These are phyloP conservation scores for Neoscelio sp. DNA, from an alignment of 2,888 invertebrate species.

Conservation along the genomic window DNA sequence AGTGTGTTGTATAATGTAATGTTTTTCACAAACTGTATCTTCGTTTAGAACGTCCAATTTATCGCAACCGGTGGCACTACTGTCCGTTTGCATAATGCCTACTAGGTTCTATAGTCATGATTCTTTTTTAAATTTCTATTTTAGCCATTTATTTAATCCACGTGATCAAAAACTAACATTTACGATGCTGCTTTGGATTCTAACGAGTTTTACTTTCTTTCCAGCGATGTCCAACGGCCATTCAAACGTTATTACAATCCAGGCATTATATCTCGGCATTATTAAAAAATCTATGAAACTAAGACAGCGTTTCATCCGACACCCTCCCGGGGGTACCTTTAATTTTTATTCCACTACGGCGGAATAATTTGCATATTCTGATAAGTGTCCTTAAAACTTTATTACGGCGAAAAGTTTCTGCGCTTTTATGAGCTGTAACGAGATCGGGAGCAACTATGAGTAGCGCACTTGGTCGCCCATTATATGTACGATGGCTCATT, in stretches of 20 bases:
- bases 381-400: conserved; percentile 68
- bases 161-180: conserved; percentile 46
- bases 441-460: conserved; percentile 63
- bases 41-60: too few relatives aligned
- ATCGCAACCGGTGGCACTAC: too few relatives aligned
- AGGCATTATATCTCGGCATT: conserved; percentile 48
- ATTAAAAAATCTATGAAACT: conserved; percentile 64
- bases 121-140: too few relatives aligned
- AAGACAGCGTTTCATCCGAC: conserved; percentile 50
- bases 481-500: conserved; percentile 63
- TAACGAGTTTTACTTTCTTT: conserved; percentile 55
- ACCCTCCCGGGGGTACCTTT: conserved; percentile 52
- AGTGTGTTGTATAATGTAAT: too few relatives aligned
- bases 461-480: conserved; percentile 56
- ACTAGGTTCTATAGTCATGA: too few relatives aligned
- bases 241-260: conserved; percentile 56
- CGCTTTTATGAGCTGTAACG: conserved; percentile 65
- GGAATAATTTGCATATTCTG: conserved; percentile 68
- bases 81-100: too few relatives aligned
- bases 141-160: too few relatives aligned
- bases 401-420: conserved; percentile 65
- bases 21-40: too few relatives aligned
- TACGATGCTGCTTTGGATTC: conserved; percentile 11
- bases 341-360: conserved; percentile 62
- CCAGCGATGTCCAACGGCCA: conserved; percentile 22